These are phyloP conservation scores for Monarcha castaneiventris DNA, from an alignment of 2,113 vertebrate genomes.

Conservation along the genomic window DNA sequence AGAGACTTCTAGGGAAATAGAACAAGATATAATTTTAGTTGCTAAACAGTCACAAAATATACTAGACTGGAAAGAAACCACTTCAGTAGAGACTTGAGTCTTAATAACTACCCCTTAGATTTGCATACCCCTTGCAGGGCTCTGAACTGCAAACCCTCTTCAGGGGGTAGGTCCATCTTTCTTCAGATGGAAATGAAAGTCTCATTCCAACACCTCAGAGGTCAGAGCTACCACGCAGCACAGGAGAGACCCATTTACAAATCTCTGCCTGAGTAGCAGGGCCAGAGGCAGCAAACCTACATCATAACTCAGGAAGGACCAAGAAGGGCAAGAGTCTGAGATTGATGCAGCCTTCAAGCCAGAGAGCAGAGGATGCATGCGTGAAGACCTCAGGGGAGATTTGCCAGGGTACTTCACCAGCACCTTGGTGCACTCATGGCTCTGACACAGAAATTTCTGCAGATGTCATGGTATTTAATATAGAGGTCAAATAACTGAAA, in stretches of 20 bases:
- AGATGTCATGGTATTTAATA: not conserved
- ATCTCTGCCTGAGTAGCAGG: not conserved
- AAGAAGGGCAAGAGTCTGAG: not conserved
- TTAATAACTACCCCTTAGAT: not conserved
- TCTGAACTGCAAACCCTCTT: not conserved
- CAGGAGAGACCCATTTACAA: not conserved
- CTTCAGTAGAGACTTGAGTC: not conserved
- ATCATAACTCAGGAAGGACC: not conserved
- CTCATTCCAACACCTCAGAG: not conserved
- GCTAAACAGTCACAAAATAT: not conserved
- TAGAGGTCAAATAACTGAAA: not conserved
- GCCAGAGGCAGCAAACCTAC: not conserved
- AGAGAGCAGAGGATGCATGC: fast-evolving
- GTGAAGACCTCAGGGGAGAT: not conserved
- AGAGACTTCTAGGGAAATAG: not conserved
- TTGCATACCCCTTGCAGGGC: not conserved
- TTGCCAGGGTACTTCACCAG: not conserved
- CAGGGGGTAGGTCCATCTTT: not conserved
- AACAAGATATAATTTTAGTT: not conserved
- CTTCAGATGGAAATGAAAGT: not conserved
- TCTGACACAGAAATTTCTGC: not conserved
- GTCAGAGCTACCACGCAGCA: not conserved
- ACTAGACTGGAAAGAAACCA: not conserved
- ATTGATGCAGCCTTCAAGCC: not conserved
- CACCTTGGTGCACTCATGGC: too few species aligned